Percentiles rank a stretch among this genome's conserved stretches.
Evolutionary conservation across 2,113 vertebrate genomes (phyloP).

Genomic region (Poicephalus meyeri): DNA sequence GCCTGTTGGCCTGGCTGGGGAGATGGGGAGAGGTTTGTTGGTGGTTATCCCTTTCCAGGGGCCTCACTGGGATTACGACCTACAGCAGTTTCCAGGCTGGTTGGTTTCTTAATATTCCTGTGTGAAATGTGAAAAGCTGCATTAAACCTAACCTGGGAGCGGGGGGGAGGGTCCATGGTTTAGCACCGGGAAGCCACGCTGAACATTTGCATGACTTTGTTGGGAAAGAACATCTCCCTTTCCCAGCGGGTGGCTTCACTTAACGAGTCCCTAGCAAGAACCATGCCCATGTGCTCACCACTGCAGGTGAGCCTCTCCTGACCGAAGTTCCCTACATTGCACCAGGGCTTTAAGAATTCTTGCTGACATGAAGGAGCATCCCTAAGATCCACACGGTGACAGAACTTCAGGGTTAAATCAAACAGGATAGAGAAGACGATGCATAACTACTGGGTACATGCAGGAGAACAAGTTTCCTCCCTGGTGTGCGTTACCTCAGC

Average conservation of each 20-base stretch:
- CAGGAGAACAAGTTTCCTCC: accelerated
- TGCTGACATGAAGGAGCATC: not conserved
- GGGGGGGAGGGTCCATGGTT: not conserved
- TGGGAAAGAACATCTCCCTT: not conserved
- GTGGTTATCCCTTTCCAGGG: not conserved
- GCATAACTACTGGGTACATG: accelerated
- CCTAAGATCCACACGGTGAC: not conserved
- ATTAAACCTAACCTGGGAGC: not conserved
- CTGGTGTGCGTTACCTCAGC: not conserved
- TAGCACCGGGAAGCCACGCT: not conserved
- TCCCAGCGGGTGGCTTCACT: not conserved
- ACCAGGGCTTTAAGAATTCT: not conserved
- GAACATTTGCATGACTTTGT: not conserved
- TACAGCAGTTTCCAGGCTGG: constrained; percentile 20
- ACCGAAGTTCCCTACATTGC: not conserved
- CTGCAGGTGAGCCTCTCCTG: constrained; percentile 21
- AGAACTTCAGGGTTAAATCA: not conserved
- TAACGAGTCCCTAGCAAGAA: constrained; percentile 33
- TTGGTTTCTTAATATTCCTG: constrained; percentile 17
- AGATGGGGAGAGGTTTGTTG: not conserved
- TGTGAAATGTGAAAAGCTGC: not conserved
- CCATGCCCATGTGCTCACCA: not conserved
- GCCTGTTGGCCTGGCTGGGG: not conserved
- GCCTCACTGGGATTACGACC: not conserved
- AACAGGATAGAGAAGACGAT: not conserved